Evolutionary conservation across 2,797 vertebrate genomes (phyloP).

Genomic region (Leptoclinus maculatus): DNA sequence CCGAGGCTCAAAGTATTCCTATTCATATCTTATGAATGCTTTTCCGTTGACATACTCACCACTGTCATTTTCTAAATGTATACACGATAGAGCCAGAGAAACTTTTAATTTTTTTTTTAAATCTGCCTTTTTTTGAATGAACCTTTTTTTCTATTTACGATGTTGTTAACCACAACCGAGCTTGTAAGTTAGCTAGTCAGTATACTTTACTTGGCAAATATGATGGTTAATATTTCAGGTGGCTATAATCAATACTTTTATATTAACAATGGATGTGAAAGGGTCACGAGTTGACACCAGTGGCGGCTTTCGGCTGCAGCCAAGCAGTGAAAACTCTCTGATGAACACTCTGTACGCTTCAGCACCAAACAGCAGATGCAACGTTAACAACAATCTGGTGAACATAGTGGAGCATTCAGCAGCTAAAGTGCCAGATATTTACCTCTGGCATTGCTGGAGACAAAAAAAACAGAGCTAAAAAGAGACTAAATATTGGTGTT

Average conservation of each 20-base stretch:
- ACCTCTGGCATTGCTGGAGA: neutral
- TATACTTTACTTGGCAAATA: neutral
- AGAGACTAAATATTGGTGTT: neutral
- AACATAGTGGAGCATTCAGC: neutral
- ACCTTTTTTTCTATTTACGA: neutral
- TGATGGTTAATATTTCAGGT: neutral
- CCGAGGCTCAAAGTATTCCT: conserved; percentile 33
- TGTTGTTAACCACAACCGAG: neutral
- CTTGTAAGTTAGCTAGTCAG: neutral
- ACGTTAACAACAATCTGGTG: neutral
- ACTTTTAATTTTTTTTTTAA: conserved; percentile 15
- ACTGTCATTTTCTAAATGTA: conserved; percentile 15
- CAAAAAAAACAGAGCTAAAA: neutral
- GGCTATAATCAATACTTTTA: neutral
- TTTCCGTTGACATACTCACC: conserved; percentile 25
- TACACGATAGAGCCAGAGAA: conserved; percentile 7
- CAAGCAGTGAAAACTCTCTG: neutral
- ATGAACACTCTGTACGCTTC: neutral
- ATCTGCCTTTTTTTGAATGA: conserved; percentile 14
- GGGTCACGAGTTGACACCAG: neutral
- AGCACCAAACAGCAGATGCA: neutral
- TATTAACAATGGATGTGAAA: neutral
- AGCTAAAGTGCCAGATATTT: neutral
- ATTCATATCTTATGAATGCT: conserved; percentile 43
- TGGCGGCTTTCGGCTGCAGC: neutral